A percentile compares a stretch with the other conserved stretches of the same genome.
phyloP scores from a whole-genome alignment of 23 tunicate genomes.

The Ciona savignyi region DNA sequence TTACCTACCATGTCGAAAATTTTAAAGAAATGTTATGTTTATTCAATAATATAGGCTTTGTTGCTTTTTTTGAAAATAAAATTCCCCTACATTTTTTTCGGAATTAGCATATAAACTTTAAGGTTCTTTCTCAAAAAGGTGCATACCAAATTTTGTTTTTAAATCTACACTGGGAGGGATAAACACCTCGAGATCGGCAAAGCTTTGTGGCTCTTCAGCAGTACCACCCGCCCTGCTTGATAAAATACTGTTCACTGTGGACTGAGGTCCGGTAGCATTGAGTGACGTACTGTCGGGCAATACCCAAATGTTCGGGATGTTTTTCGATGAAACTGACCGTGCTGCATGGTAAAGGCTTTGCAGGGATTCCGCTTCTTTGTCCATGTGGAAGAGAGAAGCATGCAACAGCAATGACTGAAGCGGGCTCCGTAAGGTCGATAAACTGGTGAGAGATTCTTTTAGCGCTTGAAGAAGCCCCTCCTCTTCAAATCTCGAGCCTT shows the following conservation, averaged over 20 bases:
- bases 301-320: constrained; percentile 49
- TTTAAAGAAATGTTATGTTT: neutral
- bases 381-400: constrained; percentile 37
- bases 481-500: constrained; percentile 85
- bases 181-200: constrained; percentile 36
- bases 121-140: constrained; percentile 13
- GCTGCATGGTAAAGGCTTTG: constrained; percentile 28
- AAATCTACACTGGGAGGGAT: constrained; percentile 44
- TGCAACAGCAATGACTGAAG: constrained; percentile 26
- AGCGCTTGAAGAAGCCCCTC: constrained; percentile 72
- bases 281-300: constrained; percentile 10
- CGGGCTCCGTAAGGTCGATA: neutral
- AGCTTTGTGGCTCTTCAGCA: neutral
- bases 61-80: too few species aligned
- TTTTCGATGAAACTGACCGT: constrained; percentile 3
- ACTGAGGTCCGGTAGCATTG: constrained; percentile 20
- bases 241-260: constrained; percentile 59
- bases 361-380: constrained; percentile 34
- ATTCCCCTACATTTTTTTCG: too few species aligned
- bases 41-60: too few species aligned
- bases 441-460: neutral
- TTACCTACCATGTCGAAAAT: neutral
- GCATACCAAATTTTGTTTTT: constrained; percentile 21
- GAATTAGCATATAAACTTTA: too few species aligned
- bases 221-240: constrained; percentile 14